Evolutionary conservation across 2,113 vertebrate species (phyloP), one percentile per base, ranked within the genome.

Genomic region (Xenotilapia flavipinnis): DNA sequence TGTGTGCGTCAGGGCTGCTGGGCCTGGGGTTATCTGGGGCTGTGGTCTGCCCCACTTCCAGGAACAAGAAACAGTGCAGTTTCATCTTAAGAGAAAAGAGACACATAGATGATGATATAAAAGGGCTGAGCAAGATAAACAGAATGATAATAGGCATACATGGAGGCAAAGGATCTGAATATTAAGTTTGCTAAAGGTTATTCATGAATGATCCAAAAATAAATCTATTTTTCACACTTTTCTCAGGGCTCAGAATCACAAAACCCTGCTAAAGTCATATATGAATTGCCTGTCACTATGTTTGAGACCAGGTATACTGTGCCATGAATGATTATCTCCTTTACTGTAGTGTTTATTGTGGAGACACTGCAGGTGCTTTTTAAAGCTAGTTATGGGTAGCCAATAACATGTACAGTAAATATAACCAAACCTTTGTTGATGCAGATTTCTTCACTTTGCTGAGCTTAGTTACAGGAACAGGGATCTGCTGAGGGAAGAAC

Each of bases 41-140:
- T 96, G 95, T 92, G 94, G 96, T 97, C 94, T 95, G 93, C 94
- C 92, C 93, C 93, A 96, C 96, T 97, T 97, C 96, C 95, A 96
- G 96, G 95, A 97, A 97, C 95, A 87, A 92, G 87, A 95, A 90
- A 93, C 89, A 88, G 87, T 80, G 85, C 60, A 91, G 95, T 96
- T 97, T 97, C 96, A 94, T 94, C 87, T 96, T 86, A 75, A 89
- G 82, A 95, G 93, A 95, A 89, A 77, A 60, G 84, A 93, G 42
- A 93, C 82, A 90, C 88, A 94, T 93, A 45, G 86, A 93, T 90
- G 82, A 12, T 90, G 55, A 91, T 40, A 84, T 11, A 85, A 33
- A 65, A 83, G 45, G 58, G 42, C 58, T 40, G 28, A 81, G 65
- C 19, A 62, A 60, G 40, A 58, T 10, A 86, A 33, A 31, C 2